Evolutionary conservation across 1,140 invertebrate species (phyloP).

Genomic region (Olivierus martensii): DNA sequence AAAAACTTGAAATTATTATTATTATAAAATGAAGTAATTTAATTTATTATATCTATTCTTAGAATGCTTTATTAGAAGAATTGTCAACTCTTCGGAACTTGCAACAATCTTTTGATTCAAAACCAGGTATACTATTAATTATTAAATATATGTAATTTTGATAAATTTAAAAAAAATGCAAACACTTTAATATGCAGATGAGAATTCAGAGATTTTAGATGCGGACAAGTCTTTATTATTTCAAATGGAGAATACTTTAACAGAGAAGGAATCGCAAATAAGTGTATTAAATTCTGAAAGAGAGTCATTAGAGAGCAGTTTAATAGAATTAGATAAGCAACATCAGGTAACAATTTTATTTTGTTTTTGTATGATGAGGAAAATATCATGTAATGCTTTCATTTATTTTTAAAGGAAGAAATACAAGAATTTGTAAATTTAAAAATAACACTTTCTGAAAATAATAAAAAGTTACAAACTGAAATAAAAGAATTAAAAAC

Average conservation of each 20-base stretch:
- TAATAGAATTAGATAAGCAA: conserved; percentile 57
- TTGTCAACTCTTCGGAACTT: not conserved
- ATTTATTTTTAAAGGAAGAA: conserved; percentile 17
- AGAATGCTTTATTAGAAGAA: conserved; percentile 9
- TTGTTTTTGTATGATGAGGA: conserved; percentile 23
- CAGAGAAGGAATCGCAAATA: conserved; percentile 33
- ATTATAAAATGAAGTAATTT: not conserved
- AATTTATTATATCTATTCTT: not conserved
- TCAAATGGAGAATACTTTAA: conserved; percentile 6
- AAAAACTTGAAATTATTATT: too few species aligned
- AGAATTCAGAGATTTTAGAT: too few species aligned
- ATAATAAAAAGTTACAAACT: conserved; percentile 11
- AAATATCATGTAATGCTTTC: not conserved
- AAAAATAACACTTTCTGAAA: conserved; percentile 18
- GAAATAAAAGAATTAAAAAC: conserved; percentile 7
- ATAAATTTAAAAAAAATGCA: too few species aligned
- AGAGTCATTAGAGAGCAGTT: conserved; percentile 31
- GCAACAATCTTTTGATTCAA: too few species aligned
- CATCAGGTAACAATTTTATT: conserved; percentile 44
- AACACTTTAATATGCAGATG: too few species aligned
- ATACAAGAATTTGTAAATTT: conserved; percentile 27
- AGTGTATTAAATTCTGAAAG: conserved; percentile 34
- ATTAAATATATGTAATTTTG: too few species aligned
- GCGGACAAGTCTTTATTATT: too few species aligned
- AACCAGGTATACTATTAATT: conserved; percentile 2